Evolutionary conservation across 1,140 invertebrate species (phyloP).

Genomic region (Pogonomyrmex barbatus): DNA sequence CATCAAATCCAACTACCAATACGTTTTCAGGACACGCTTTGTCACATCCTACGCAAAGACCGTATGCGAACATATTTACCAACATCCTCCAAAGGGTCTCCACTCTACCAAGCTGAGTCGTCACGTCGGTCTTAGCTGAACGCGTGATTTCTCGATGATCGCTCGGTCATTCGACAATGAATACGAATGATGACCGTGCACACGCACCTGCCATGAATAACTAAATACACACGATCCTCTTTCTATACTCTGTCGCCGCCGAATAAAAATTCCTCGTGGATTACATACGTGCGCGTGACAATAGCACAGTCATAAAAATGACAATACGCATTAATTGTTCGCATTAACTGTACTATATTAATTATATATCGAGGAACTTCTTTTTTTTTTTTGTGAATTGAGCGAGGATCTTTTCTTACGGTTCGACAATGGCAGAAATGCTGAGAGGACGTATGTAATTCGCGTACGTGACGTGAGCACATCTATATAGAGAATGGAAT

Average conservation of each 20-base stretch:
- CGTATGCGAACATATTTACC: conserved; percentile 64
- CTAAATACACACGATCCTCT: not conserved
- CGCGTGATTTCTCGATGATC: conserved; percentile 70
- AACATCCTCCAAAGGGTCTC: conserved; percentile 84
- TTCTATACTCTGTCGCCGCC: conserved; percentile 1
- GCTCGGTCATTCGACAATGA: conserved; percentile 30
- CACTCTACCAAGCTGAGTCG: conserved; percentile 78
- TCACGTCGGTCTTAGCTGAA: conserved; percentile 68
- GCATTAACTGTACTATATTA: too few relatives aligned
- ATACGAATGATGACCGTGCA: conserved; percentile 24
- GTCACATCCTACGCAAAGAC: conserved; percentile 59
- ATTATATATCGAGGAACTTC: not conserved
- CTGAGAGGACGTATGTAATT: conserved; percentile 10
- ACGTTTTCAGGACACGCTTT: conserved; percentile 61
- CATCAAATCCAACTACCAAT: conserved; percentile 48
- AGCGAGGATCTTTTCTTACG: not conserved
- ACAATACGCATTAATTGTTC: not conserved
- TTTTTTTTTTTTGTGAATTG: not conserved
- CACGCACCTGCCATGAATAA: conserved; percentile 4
- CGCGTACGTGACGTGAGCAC: not conserved
- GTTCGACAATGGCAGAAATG: not conserved
- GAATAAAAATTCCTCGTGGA: not conserved
- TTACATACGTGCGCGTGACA: not conserved
- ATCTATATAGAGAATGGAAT: not conserved
- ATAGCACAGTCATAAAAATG: not conserved